A percentile compares a stretch with the other conserved stretches of the same genome.
phyloP scores from a whole-genome alignment of 2,888 invertebrate species.

The Diarsia brunnea region DNA sequence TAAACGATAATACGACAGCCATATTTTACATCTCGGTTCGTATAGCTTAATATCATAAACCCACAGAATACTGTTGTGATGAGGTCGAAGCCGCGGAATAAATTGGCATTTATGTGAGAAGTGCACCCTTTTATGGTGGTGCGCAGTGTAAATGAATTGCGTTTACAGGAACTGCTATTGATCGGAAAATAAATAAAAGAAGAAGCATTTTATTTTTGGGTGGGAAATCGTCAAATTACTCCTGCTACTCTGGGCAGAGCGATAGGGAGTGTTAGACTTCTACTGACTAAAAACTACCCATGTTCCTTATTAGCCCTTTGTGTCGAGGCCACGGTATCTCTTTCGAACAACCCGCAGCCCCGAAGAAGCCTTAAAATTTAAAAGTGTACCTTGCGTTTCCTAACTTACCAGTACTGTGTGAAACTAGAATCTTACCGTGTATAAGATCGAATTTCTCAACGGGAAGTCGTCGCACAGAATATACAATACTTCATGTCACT shows the following conservation, averaged over 20 bases:
- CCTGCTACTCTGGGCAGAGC: too few relatives aligned
- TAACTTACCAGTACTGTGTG: background rate
- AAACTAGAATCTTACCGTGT: background rate
- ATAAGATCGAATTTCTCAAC: background rate
- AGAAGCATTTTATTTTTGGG: too few relatives aligned
- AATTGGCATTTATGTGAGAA: conserved; percentile 50
- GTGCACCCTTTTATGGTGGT: conserved; percentile 39
- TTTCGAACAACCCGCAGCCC: too few relatives aligned
- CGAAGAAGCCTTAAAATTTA: background rate
- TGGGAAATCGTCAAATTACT: too few relatives aligned
- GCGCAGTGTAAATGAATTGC: conserved; percentile 27
- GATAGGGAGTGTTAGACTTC: too few relatives aligned
- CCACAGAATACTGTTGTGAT: conserved; percentile 41
- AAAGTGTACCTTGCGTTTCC: background rate
- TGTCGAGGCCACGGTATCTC: too few relatives aligned
- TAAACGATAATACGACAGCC: conserved; percentile 23
- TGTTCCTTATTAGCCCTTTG: too few relatives aligned
- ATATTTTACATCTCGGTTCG: conserved; percentile 41
- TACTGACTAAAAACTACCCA: too few relatives aligned
- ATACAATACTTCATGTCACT: background rate
- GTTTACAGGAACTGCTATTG: conserved; percentile 11
- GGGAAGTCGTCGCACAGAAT: background rate
- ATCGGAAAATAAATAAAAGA: conserved; percentile 16
- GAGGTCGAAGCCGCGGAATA: conserved; percentile 46
- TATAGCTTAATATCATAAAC: conserved; percentile 44